Percentiles rank a stretch among this genome's conserved stretches.
Evolutionary conservation across 2,888 invertebrate genomes (phyloP).

Genomic region (Limnephilus rhombicus): DNA sequence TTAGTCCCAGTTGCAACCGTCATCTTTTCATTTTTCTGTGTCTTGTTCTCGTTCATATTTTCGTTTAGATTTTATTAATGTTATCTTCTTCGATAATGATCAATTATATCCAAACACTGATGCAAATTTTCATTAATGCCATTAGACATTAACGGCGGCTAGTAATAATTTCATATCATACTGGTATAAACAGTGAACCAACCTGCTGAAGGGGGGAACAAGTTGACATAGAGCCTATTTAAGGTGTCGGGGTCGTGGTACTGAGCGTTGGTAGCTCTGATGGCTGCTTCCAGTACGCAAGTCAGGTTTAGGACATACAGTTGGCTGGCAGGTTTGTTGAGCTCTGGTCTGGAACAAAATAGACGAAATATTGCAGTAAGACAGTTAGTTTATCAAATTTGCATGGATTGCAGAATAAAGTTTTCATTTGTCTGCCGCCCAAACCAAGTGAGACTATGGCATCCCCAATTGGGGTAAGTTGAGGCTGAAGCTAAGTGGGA

Average conservation of each 20-base stretch:
- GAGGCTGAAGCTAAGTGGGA: too few species aligned
- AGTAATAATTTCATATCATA: too few species aligned
- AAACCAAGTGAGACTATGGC: too few species aligned
- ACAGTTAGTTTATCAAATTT: neutral
- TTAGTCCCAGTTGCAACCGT: too few species aligned
- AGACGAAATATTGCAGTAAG: neutral
- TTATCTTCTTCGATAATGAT: too few species aligned
- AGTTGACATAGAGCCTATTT: slow-evolving; percentile 89
- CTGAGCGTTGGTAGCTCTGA: slow-evolving; percentile 95
- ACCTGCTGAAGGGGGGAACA: slow-evolving; percentile 73
- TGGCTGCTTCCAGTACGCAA: slow-evolving; percentile 89
- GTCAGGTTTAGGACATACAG: slow-evolving; percentile 93
- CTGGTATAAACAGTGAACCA: neutral
- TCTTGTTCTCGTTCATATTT: too few species aligned
- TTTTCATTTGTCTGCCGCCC: neutral
- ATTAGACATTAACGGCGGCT: too few species aligned
- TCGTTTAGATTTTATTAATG: too few species aligned
- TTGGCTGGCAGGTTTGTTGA: slow-evolving; percentile 91
- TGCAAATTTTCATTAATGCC: too few species aligned
- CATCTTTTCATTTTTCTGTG: too few species aligned
- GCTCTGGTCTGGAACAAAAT: slow-evolving; percentile 83
- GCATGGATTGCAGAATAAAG: neutral
- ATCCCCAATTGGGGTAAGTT: too few species aligned
- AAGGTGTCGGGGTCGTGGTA: slow-evolving; percentile 95
- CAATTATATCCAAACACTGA: too few species aligned